Evolutionary conservation across 1,140 invertebrate genomes (phyloP), one percentile per base, ranked within the genome.

Genomic region (Ceratina calcarata): DNA sequence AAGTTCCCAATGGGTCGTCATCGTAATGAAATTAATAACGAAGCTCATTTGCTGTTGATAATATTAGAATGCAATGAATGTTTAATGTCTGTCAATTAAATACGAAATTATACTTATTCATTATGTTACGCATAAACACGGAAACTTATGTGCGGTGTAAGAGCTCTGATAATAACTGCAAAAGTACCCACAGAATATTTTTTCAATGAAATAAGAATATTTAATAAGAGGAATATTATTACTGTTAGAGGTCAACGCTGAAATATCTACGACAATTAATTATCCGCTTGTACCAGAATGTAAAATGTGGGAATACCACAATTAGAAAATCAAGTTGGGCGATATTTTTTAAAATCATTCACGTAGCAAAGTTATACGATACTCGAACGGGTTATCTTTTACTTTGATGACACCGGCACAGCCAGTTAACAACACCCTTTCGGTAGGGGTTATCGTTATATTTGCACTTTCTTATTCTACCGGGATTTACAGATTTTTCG

Each of bases 361-460:
- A 55, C 67, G 20, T 22, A 45, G 51, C 4, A 51, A 64, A 65
- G 24, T 12, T 49, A 37, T 62, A 76, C 60, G 80, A 85, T 82
- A 80, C 85, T 61, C 70, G 68, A 80, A 76, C 86, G 84, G 90
- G 91, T 91, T 91, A 91, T 91, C 91, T 84, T 57, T 70, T 73
- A 49, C 37, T 68, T 80, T 83, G 86, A 89, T 89, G 89, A 85
- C 55, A 83, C 72, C 73, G 57, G 58, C n/a, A 55, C 16, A 3
- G 53, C 10, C 24, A 49, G 60, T 45, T 58, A 73, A 74, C 86
- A 86, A 87, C 86, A 89, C 86, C 82, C 87, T 84, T 86, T 86
- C 76, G 53, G 65, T 7, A 61, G 71, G 81, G 92, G 92, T 93
- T 93, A 93, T 93, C 92, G 78, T 55, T 27, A 51, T 55, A 32